These are phyloP conservation scores for Grus americana DNA, from an alignment of 2,113 vertebrate genomes.

Conservation along the genomic window DNA sequence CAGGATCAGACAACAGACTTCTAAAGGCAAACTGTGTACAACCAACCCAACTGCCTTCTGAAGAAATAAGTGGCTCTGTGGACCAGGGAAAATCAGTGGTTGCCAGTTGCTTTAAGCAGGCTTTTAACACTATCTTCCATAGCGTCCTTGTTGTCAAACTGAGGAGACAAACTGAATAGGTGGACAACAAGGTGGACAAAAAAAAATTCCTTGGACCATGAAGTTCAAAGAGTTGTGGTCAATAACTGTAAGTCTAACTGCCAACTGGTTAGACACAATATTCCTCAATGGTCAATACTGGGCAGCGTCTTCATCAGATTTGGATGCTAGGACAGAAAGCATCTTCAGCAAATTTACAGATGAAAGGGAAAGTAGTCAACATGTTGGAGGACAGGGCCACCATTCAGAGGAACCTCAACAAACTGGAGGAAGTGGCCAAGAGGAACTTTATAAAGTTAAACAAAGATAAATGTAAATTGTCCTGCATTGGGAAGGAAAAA, in stretches of 20 bases:
- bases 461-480: background rate
- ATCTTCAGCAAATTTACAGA: background rate
- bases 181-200: background rate
- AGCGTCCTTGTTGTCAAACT: background rate
- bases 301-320: background rate
- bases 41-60: background rate
- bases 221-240: background rate
- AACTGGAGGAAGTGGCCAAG: background rate
- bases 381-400: background rate
- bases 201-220: background rate
- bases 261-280: background rate
- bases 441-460: background rate
- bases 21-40: background rate
- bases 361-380: background rate
- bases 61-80: background rate
- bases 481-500: background rate
- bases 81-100: background rate
- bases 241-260: background rate
- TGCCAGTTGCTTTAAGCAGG: background rate
- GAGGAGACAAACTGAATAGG: background rate
- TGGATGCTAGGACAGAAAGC: background rate
- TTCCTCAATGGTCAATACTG: background rate
- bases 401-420: background rate
- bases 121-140: background rate
- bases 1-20: background rate